These are phyloP conservation scores for Oreochromis mossambicus DNA, from an alignment of 2,797 vertebrate genomes.

Conservation along the genomic window DNA sequence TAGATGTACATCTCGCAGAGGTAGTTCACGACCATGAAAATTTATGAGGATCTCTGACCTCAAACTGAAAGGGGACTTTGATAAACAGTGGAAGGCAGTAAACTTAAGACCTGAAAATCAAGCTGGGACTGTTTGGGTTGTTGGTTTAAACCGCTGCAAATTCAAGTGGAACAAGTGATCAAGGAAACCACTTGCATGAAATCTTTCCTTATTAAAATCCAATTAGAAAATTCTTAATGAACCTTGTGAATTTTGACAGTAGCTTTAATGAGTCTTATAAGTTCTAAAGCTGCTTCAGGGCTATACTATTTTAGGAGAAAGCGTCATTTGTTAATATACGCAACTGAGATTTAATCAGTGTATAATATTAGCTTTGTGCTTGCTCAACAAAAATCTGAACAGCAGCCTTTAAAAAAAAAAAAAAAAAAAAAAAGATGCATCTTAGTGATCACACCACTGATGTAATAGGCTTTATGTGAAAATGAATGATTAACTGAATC, in stretches of 20 bases:
- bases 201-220: constrained; percentile 15
- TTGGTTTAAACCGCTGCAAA: background rate
- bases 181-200: background rate
- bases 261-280: constrained; percentile 42
- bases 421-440: rapidly evolving
- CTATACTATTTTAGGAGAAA: constrained; percentile 19
- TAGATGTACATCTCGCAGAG: constrained; percentile 30
- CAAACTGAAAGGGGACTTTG: background rate
- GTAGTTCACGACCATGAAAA: constrained; percentile 26
- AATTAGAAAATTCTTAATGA: constrained; percentile 44
- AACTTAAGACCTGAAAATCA: background rate
- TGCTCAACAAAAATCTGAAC: background rate
- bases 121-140: background rate
- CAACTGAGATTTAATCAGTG: background rate
- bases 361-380: background rate
- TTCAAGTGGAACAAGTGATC: background rate
- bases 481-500: background rate
- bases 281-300: constrained; percentile 36
- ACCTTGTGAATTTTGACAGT: constrained; percentile 25
- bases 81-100: background rate
- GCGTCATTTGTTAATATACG: background rate
- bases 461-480: background rate
- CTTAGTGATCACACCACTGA: background rate
- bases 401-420: background rate
- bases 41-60: constrained; percentile 18